Evolutionary conservation across 2,888 invertebrate genomes (phyloP).

Genomic region (Trachelus stipa): DNA sequence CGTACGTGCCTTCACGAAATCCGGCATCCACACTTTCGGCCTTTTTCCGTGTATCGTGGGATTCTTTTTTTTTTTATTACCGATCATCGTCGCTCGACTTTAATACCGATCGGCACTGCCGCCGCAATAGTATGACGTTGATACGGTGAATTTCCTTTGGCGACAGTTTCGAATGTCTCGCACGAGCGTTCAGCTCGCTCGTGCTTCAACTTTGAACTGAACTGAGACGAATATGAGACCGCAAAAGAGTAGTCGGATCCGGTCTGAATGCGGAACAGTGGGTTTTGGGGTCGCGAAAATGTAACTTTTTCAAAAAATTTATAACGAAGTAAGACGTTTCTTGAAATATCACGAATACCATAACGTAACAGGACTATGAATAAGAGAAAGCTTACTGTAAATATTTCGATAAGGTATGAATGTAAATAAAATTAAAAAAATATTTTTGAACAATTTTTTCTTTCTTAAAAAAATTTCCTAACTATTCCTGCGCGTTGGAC

Average conservation of each 20-base stretch:
- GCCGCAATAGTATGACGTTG: neutral
- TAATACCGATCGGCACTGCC: neutral
- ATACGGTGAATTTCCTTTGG: too few species aligned
- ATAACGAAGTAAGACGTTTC: too few species aligned
- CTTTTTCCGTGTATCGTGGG: neutral
- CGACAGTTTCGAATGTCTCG: constrained; percentile 1
- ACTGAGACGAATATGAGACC: constrained; percentile 4
- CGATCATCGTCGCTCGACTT: neutral
- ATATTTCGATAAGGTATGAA: too few species aligned
- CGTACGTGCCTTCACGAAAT: neutral
- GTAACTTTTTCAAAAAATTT: too few species aligned
- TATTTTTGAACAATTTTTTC: too few species aligned
- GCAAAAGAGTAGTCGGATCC: neutral
- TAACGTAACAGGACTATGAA: too few species aligned
- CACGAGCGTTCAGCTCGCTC: constrained; percentile 8
- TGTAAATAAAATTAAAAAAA: too few species aligned
- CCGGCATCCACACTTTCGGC: neutral
- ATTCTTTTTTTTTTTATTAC: neutral
- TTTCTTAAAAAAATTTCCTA: too few species aligned
- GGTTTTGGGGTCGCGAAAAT: constrained; percentile 6
- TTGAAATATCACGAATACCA: too few species aligned
- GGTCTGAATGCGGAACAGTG: constrained; percentile 8
- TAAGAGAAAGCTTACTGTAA: too few species aligned
- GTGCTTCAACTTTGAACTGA: constrained; percentile 6
- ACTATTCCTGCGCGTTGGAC: too few species aligned